Base-by-base conservation (phyloP, 2,888 invertebrate species). In the Nephrotoma appendiculata region DNA sequence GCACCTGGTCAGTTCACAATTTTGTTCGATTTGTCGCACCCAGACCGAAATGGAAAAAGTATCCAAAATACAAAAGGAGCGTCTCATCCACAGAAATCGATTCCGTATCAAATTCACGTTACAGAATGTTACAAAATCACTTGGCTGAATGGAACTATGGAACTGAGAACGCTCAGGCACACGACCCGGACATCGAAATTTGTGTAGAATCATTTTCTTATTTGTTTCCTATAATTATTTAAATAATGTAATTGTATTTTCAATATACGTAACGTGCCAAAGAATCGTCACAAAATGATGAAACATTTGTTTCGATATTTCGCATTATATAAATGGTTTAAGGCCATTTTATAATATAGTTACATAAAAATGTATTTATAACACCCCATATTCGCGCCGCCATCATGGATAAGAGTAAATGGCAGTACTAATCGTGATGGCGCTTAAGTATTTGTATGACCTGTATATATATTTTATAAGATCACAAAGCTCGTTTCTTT, bases 1-100 rank as follows among this genome's bases (percentile, higher is more conserved):
- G 88, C 95, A 96, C 90, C 91, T 94, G 2, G 92, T 95, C 6
- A 93, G 94, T 0, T 94, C 95, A 31, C 94, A 94, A 88, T 95
- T 95, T 90, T 96, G 96, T 90, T 94, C 94, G 5, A 91, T 93
- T 41, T 96, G 96, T 88, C 93, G 94, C 87, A 94, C 94, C 87
- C 93, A 94, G 89, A 92, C 92, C 45, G 93, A 93, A 88, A 94
- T 94, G 90, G 93, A 94, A 86, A 93, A 93, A 88, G 93, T 95
- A 85, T 93, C 93, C 0, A 94, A 94, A 88, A 91, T 96, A 88
- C 94, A 95, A 88, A 94, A 95, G 88, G 93, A 94, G 90, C 92
- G 95, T 9, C 71, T 71, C 9, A 71, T 31, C 83, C 88, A 89
- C 31, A 89, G 90, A 7, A 71, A 71, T 71, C 89, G 89, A 48